Base-by-base conservation (phyloP, 2,113 vertebrate genomes). In the Nannospalax galili region DNA sequence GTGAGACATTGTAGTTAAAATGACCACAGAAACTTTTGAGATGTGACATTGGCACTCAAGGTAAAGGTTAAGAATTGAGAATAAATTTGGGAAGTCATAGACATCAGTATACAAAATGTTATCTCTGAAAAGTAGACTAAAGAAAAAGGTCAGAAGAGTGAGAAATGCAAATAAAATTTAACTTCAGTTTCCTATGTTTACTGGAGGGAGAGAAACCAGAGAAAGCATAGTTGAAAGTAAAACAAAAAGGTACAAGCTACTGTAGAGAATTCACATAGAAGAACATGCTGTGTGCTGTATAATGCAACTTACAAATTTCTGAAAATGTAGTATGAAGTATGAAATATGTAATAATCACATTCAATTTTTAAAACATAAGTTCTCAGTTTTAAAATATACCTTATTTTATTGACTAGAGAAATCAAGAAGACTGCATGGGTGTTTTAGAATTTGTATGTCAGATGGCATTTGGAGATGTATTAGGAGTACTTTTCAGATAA, bases 341-440 rank as follows among this genome's bases (percentile, higher is more conserved):
- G 28, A 86, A 84, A 94, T 91, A 45, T 28, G 0, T 35, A 92
- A 88, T 69, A 82, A 48, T 70, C 37, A 79, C n/a, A 85, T 85
- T 92, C 19, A 87, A 24, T 67, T 86, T 72, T 78, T 92, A 67
- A 92, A 91, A 79, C 52, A 40, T 74, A 78, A 95, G 32, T 60
- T 89, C n/a, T 90, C 28, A 62, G 19, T 75, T 91, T 73, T 82
- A 95, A 93, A 73, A 87, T 87, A 69, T 60, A 70, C 62, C 20
- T 84, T 74, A 93, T 79, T 93, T 92, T 94, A 35, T 79, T 96
- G 65, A 90, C 52, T 80, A 75, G 35, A 88, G 75, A 95, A 90
- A 4, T 84, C 65, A 90, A n/a, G 48, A 89, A 90, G 42, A 1
- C 17, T 95, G 80, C 75, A 60, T 75, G 30, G 12, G n/a, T 90